phyloP scores from a whole-genome alignment of 2,113 vertebrate species.

The Nannobrachium achirus region DNA sequence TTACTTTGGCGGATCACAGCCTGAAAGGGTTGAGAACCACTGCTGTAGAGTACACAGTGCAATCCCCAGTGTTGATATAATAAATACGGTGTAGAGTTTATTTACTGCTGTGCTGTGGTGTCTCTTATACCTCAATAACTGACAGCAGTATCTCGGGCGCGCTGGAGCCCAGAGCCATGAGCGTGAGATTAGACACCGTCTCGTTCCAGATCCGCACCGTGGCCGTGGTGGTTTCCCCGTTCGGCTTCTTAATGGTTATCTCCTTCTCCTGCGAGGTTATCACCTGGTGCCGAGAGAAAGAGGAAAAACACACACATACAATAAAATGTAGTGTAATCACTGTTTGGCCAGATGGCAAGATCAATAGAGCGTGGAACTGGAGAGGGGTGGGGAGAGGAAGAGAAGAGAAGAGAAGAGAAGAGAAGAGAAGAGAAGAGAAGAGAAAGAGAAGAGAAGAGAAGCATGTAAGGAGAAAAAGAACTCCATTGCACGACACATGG shows the following conservation, averaged over 20 bases:
- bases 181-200: constrained; percentile 86
- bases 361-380: too few relatives aligned
- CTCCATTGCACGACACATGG: too few relatives aligned
- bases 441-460: too few relatives aligned
- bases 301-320: neutral
- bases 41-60: too few relatives aligned
- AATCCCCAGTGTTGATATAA: too few relatives aligned
- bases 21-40: too few relatives aligned
- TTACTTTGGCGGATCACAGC: too few relatives aligned
- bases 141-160: constrained; percentile 86
- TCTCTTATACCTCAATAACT: constrained; percentile 78
- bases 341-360: neutral
- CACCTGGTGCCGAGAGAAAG: constrained; percentile 64
- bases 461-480: too few relatives aligned
- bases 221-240: constrained; percentile 83
- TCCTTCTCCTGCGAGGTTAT: constrained; percentile 87
- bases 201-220: constrained; percentile 88
- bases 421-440: too few relatives aligned
- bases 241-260: constrained; percentile 82
- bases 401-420: neutral
- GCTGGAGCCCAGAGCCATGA: constrained; percentile 86
- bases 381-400: neutral
- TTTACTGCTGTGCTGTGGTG: too few relatives aligned
- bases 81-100: too few relatives aligned
- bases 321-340: neutral